Percentiles rank a stretch among this genome's conserved stretches.
Evolutionary conservation across 2,113 vertebrate genomes (phyloP).

Genomic region (Rousettus leschenaultii): DNA sequence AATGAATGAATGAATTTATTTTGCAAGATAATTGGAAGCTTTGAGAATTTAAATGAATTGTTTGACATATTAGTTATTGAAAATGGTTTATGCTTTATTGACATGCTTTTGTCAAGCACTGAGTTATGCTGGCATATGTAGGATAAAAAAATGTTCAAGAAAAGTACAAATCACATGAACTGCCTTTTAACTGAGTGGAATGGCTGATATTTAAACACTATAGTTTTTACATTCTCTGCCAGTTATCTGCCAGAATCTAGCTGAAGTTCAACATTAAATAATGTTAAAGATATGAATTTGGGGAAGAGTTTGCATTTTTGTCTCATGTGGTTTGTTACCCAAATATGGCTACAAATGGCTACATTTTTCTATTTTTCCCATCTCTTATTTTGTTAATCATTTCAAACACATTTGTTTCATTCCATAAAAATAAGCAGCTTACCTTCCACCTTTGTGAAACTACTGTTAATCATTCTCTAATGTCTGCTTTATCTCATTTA

Average conservation of each 20-base stretch:
- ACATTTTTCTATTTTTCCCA: slow-evolving; percentile 64
- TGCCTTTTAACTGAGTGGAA: slow-evolving; percentile 37
- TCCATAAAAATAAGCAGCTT: slow-evolving; percentile 76
- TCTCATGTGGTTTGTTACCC: slow-evolving; percentile 22
- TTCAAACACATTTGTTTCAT: slow-evolving; percentile 79
- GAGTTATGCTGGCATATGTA: neutral
- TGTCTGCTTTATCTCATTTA: slow-evolving; percentile 79
- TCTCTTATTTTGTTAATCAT: slow-evolving; percentile 76
- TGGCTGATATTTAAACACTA: slow-evolving; percentile 22
- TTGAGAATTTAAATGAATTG: neutral
- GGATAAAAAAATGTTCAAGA: slow-evolving; percentile 15
- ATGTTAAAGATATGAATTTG: slow-evolving; percentile 40
- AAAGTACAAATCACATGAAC: slow-evolving; percentile 15
- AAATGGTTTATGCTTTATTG: slow-evolving; percentile 1
- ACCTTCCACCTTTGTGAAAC: slow-evolving; percentile 79
- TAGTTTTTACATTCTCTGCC: neutral
- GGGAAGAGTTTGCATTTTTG: neutral
- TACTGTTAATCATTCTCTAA: slow-evolving; percentile 81
- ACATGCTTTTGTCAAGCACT: slow-evolving; percentile 18
- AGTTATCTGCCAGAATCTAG: slow-evolving; percentile 12
- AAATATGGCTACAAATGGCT: too few relatives aligned
- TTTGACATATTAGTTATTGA: neutral
- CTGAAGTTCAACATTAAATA: slow-evolving; percentile 53
- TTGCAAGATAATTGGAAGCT: slow-evolving; percentile 4
- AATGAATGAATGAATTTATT: neutral